Conservation (phyloP, 2,113 vertebrate genomes). For the Accipiter cooperii region DNA sequence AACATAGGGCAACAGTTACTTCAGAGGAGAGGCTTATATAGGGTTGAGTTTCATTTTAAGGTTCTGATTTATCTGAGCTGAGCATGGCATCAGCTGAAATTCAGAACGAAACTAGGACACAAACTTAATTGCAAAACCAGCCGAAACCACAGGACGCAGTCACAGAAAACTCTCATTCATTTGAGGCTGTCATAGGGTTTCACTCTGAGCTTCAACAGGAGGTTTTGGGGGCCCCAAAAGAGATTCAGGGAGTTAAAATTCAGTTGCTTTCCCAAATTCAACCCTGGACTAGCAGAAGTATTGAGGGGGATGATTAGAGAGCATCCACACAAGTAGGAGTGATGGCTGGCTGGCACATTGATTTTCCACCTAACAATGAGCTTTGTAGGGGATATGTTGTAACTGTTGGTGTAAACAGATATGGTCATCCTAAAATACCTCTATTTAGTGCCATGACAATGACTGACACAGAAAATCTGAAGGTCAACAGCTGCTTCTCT, state of each 20-base stretch:
- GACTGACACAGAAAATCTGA: background rate
- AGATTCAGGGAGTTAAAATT: background rate
- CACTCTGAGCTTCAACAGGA: constrained; percentile 10
- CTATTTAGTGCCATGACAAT: background rate
- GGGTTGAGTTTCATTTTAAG: background rate
- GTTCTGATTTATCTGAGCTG: constrained; percentile 29
- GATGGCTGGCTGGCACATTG: background rate
- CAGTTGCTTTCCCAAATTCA: background rate
- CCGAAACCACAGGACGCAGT: constrained; percentile 47
- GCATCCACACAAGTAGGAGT: background rate
- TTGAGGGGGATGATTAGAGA: background rate
- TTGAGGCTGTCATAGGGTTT: constrained; percentile 52
- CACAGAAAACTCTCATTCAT: constrained; percentile 31
- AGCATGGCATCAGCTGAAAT: constrained; percentile 43
- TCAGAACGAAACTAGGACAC: constrained; percentile 53
- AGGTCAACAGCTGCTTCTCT: background rate
- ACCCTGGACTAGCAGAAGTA: background rate
- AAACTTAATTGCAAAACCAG: constrained; percentile 62
- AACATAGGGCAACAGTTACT: background rate
- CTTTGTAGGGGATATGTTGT: background rate
- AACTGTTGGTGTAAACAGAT: background rate
- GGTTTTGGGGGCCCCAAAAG: background rate
- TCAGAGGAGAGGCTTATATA: background rate
- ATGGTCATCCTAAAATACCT: background rate
- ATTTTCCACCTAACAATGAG: background rate